Base-by-base conservation (phyloP, 2,113 vertebrate genomes). In the Oreochromis niloticus region DNA sequence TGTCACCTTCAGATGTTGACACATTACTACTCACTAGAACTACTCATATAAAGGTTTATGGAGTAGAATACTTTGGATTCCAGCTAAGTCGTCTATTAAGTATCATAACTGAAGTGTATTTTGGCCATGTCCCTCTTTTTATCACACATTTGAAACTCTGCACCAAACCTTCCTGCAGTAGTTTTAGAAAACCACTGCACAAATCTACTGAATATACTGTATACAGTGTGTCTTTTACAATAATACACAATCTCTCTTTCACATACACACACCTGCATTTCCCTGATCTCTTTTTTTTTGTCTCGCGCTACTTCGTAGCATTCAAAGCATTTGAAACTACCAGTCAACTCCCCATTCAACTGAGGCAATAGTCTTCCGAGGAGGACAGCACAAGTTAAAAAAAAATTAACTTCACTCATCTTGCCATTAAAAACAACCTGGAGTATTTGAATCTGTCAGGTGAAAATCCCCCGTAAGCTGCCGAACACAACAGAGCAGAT, bases 401-500 rank as follows among this genome's bases (percentile, higher is more conserved):
- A 92, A 73, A 93, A 92, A 91, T 88, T 66, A 86, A 89, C 89
- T 90, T 94, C 92, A 87, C 83, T 93, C 90, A 87, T 90, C 78
- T 73, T 86, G 82, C 85, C 92, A 88, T 90, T 91, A 86, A 92
- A 94, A 89, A 92, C 88, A 90, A 89, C 85, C 85, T 43, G 55
- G 6, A 87, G 85, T 80, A 87, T 85, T 89, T 94, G 93, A 95
- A 92, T 87, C 86, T 84, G 88, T 83, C 89, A 89, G 92, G 89
- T 92, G 87, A 91, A 94, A 89, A 90, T 24, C 81, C 81, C 81
- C 43, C 32, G 46, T 88, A 84, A 91, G 85, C 89, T 48, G 61
- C 86, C 3, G 78, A 95, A 91, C 91, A 92, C 90, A 92, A 92
- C 86, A 93, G 82, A 75, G 86, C 85, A 91, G 92, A 93, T 90